phyloP scores from a whole-genome alignment of 1,140 invertebrate species.

The Penaeus japonicus region DNA sequence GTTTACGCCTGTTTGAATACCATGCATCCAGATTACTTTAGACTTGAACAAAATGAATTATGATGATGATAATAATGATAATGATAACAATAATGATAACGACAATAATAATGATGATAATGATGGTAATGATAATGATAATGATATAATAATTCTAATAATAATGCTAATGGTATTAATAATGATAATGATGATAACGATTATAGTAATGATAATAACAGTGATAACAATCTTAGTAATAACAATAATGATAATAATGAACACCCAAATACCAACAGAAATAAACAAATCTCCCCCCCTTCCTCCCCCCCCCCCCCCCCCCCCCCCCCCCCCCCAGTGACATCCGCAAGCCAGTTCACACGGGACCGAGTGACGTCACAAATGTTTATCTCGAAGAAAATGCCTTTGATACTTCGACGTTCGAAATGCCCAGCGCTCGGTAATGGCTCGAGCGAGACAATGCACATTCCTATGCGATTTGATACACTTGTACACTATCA shows the following conservation, averaged over 20 bases:
- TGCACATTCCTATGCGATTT: slow-evolving; percentile 37
- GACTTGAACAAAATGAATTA: too few relatives aligned
- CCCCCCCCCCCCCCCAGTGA: neutral
- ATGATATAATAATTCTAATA: neutral
- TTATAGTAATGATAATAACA: neutral
- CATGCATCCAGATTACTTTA: slow-evolving; percentile 3
- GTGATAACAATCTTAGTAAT: neutral
- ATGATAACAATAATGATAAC: too few relatives aligned
- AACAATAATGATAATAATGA: too few relatives aligned
- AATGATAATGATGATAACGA: neutral
- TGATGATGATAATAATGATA: too few relatives aligned
- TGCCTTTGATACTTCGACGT: slow-evolving; percentile 10
- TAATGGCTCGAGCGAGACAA: slow-evolving; percentile 41
- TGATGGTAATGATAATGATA: too few relatives aligned
- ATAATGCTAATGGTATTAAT: neutral
- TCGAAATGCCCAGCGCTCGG: neutral
- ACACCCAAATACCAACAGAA: neutral
- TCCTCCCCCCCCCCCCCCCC: neutral
- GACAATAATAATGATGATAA: too few relatives aligned
- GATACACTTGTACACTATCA: slow-evolving; percentile 43
- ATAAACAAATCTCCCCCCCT: neutral
- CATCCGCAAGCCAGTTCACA: neutral
- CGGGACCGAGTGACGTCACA: too few relatives aligned
- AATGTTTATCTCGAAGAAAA: slow-evolving; percentile 10
- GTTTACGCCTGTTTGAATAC: neutral